Evolutionary conservation across 2,888 invertebrate genomes (phyloP), one percentile per base, ranked within the genome.

Genomic region (Andricus quercusramuli): DNA sequence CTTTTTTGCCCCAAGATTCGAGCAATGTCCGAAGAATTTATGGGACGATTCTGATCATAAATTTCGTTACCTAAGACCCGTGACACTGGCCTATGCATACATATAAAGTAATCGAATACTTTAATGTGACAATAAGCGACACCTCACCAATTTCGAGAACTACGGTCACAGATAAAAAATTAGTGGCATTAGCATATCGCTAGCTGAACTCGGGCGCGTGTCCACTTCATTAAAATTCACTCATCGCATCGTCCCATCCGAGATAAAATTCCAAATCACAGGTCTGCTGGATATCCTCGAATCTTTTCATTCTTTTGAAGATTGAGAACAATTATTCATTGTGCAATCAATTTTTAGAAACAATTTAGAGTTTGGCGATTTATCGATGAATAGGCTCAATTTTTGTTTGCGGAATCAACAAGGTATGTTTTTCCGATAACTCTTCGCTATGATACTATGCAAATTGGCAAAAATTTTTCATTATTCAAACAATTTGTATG

Each of bases 61-160:
- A 56, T 74, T 56, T 51, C 56, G 56, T 74, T 56, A 74, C n/a
- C 51, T 32, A 74, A 29, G 70, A 29, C 44, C 25, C 25, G 15
- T 62, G 62, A 62, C 62, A 25, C 25, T 20, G 8, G 20, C 29
- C 51, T 20, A 11, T 29, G 32, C 9, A 32, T 74, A 56, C 9
- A 32, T 74, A 56, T 74, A 32, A 74, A 74, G 51, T 74, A 74
- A 74, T 74, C 74, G 74, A 74, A 74, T 74, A 56, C 51, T 74
- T 74, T 74, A 74, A 74, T 74, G 70, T 74, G 70, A 74, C 70
- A 74, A 74, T 74, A 74, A 74, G 70, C 56, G 32, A 56, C 74
- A 74, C 74, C 51, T 74, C 32, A 74, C 74, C 74, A 74, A 74
- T 29, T 56, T 74, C 32, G 20, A 25, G 51, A n/a, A 32, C 32